phyloP scores from a whole-genome alignment of 2,797 vertebrate genomes.

The Falco berigora region DNA sequence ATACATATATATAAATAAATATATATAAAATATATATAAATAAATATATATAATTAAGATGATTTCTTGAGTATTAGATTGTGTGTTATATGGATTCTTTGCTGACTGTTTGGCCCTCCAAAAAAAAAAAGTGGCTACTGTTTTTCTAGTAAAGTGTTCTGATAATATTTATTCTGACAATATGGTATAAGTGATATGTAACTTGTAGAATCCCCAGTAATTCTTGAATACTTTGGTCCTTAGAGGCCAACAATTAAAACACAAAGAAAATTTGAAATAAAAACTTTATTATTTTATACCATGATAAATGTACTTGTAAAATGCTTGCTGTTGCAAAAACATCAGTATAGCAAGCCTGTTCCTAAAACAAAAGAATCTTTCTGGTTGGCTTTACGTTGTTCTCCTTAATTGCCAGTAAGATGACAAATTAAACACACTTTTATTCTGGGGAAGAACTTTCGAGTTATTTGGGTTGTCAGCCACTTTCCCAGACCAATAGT shows the following conservation, averaged over 20 bases:
- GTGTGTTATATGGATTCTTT: background rate
- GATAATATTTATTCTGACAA: background rate
- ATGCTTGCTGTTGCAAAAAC: background rate
- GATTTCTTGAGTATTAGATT: background rate
- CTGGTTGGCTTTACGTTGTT: background rate
- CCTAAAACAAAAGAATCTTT: background rate
- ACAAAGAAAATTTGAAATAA: too few species aligned
- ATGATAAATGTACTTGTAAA: background rate
- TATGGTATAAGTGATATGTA: background rate
- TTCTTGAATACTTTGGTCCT: background rate
- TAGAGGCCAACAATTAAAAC: background rate
- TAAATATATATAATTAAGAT: background rate
- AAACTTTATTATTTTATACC: background rate
- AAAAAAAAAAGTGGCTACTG: background rate
- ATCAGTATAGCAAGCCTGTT: background rate
- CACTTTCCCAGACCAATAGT: background rate
- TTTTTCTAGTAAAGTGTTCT: background rate
- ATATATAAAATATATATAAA: too few species aligned
- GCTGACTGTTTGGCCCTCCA: background rate
- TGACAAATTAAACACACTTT: background rate
- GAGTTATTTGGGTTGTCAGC: background rate
- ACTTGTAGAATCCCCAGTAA: background rate
- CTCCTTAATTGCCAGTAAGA: background rate
- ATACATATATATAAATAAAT: too few species aligned
- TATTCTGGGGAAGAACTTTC: background rate